Evolutionary conservation across 2,113 vertebrate genomes (phyloP).

Genomic region (Talpa occidentalis): DNA sequence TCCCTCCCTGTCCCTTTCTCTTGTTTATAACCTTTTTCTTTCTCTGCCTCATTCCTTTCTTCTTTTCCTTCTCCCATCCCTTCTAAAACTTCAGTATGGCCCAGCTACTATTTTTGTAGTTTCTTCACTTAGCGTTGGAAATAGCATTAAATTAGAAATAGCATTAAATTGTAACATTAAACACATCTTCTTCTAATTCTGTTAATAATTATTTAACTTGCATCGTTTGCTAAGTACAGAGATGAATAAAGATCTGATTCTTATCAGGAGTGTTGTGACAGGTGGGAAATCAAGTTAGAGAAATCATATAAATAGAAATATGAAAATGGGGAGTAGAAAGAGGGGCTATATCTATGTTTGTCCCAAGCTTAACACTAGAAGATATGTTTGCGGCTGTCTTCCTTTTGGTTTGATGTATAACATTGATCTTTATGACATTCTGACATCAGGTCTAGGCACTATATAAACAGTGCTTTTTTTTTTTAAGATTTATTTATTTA

Average conservation of each 20-base stretch:
- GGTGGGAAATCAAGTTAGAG: background rate
- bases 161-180: background rate
- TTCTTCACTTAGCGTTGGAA: background rate
- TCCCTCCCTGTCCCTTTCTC: background rate
- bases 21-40: no score
- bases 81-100: background rate
- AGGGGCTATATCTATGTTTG: background rate
- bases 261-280: background rate
- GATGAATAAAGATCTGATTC: background rate
- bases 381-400: background rate
- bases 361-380: background rate
- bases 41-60: no score
- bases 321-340: rapidly evolving
- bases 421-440: background rate
- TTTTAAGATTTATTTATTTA: no score
- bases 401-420: background rate
- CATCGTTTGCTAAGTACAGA: background rate
- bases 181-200: background rate
- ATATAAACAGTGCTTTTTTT: no score
- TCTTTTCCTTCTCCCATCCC: no score
- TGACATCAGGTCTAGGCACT: background rate
- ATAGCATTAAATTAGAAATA: background rate
- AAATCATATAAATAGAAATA: background rate
- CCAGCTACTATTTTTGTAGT: background rate
- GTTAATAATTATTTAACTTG: background rate